phyloP scores from a whole-genome alignment of 2,113 vertebrate species.

The Tupaia chinensis region DNA sequence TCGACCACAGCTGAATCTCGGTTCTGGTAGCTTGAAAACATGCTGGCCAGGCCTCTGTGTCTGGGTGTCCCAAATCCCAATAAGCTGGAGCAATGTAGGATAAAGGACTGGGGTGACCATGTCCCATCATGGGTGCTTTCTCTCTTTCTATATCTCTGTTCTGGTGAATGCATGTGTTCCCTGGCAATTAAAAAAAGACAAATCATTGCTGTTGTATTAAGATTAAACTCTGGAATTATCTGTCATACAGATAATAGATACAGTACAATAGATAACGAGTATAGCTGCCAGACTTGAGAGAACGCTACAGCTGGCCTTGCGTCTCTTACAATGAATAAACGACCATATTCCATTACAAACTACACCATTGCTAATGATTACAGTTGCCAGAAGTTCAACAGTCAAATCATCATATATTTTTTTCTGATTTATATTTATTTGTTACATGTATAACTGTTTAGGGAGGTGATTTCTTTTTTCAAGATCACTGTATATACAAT shows the following conservation, averaged over 20 bases:
- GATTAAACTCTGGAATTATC: neutral
- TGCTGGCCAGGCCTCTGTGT: too few species aligned
- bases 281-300: neutral
- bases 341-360: neutral
- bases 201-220: neutral
- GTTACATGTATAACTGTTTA: neutral
- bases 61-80: too few species aligned
- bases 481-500: neutral
- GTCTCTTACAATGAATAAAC: neutral
- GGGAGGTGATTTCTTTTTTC: conserved; percentile 27
- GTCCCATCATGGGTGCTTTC: too few species aligned
- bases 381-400: neutral
- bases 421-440: neutral
- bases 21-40: too few species aligned
- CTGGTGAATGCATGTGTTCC: too few species aligned
- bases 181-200: too few species aligned
- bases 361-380: neutral
- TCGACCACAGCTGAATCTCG: too few species aligned
- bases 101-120: too few species aligned
- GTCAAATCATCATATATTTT: neutral
- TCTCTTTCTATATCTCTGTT: too few species aligned
- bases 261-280: neutral
- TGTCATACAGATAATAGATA: neutral
- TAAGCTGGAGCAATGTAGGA: too few species aligned
- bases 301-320: neutral